Evolutionary conservation across 2,888 invertebrate species (phyloP).

Genomic region (Ptychoptera contaminata): DNA sequence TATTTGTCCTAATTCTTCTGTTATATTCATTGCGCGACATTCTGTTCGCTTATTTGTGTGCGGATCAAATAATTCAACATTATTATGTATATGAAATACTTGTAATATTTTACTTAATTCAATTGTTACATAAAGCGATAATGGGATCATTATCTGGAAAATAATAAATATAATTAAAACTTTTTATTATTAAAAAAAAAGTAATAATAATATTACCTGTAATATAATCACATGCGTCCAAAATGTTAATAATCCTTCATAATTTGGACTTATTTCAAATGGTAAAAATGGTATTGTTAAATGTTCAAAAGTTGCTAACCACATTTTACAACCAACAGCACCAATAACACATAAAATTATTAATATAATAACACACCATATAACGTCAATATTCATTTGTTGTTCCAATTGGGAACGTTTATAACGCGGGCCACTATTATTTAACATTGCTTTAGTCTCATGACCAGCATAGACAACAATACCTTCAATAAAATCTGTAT

Average conservation of each 20-base stretch:
- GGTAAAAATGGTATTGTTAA: slow-evolving; percentile 52
- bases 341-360: slow-evolving; percentile 80
- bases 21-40: slow-evolving; percentile 90
- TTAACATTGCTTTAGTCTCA: slow-evolving; percentile 96
- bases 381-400: slow-evolving; percentile 88
- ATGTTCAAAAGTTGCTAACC: slow-evolving; percentile 41
- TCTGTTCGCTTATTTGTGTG: slow-evolving; percentile 67
- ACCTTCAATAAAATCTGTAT: slow-evolving; percentile 92
- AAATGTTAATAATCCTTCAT: slow-evolving; percentile 74
- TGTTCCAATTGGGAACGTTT: slow-evolving; percentile 84
- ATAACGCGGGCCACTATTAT: slow-evolving; percentile 88
- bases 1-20: slow-evolving; percentile 91
- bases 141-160: slow-evolving; percentile 78
- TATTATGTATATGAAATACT: slow-evolving; percentile 88
- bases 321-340: slow-evolving; percentile 78
- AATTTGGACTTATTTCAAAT: slow-evolving; percentile 40
- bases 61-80: slow-evolving; percentile 72
- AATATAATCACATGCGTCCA: slow-evolving; percentile 92
- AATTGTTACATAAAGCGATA: slow-evolving; percentile 91
- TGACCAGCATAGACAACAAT: slow-evolving; percentile 94
- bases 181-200: background rate
- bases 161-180: slow-evolving; percentile 6
- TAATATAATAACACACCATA: slow-evolving; percentile 90
- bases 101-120: slow-evolving; percentile 93
- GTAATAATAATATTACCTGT: slow-evolving; percentile 41